phyloP scores from a whole-genome alignment of 2,113 vertebrate genomes.

The Archilochus colubris region DNA sequence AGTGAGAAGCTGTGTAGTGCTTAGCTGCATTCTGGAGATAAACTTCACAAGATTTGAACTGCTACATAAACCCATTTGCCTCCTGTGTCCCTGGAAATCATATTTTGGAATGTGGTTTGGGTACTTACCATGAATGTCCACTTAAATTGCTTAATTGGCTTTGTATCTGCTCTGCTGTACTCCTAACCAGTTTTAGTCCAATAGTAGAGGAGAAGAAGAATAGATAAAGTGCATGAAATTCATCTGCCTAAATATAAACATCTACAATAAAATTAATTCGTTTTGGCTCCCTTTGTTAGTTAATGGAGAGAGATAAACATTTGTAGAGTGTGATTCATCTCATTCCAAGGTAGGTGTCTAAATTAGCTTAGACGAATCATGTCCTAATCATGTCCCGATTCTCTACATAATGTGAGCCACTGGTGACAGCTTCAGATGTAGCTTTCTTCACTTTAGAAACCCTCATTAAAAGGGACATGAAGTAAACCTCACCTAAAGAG shows the following conservation, averaged over 20 bases:
- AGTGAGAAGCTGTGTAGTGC: accelerated
- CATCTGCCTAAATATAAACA: background rate
- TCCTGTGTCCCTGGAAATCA: background rate
- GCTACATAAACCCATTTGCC: background rate
- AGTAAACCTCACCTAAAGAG: background rate
- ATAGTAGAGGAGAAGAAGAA: background rate
- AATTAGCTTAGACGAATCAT: background rate
- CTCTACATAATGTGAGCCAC: background rate
- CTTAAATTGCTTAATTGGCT: background rate
- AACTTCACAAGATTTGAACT: background rate
- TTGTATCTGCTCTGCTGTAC: background rate
- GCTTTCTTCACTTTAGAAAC: background rate
- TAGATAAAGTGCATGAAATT: background rate
- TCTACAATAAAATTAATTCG: background rate
- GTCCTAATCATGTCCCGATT: background rate
- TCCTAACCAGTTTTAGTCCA: background rate
- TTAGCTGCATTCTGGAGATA: background rate
- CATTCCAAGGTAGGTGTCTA: background rate
- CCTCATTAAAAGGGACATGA: background rate
- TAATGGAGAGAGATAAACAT: background rate
- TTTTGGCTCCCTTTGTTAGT: background rate
- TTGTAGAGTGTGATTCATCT: conserved; percentile 10
- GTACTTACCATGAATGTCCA: background rate
- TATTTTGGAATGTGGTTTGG: background rate
- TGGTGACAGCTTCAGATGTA: background rate